phyloP scores from a whole-genome alignment of 2,797 vertebrate genomes.

The Hipposideros larvatus region DNA sequence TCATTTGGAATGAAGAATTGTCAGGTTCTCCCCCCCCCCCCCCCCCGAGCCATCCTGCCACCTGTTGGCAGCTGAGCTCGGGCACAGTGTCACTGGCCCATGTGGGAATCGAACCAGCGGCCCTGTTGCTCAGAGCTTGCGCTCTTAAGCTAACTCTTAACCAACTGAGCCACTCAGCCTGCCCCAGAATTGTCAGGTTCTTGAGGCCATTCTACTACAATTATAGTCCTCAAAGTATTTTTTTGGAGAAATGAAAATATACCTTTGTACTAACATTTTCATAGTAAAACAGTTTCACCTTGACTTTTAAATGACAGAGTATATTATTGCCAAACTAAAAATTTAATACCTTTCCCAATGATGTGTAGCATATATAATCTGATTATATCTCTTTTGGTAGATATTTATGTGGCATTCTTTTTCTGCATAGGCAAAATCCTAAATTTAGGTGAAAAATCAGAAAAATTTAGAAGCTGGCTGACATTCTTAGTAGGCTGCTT shows the following conservation, averaged over 20 bases:
- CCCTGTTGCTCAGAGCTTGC: too few species aligned
- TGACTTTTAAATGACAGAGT: conserved; percentile 66
- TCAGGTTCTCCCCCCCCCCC: not conserved
- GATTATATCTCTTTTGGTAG: conserved; percentile 16
- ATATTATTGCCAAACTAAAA: conserved; percentile 47
- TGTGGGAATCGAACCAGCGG: too few species aligned
- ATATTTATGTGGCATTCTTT: conserved; percentile 36
- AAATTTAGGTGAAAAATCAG: conserved; percentile 57
- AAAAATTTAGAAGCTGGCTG: conserved; percentile 62
- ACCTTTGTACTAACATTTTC: not conserved
- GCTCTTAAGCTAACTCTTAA: too few species aligned
- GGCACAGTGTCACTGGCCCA: too few species aligned
- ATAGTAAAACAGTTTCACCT: conserved; percentile 3
- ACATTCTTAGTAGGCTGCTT: conserved; percentile 46
- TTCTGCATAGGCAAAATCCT: conserved; percentile 34
- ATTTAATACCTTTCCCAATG: not conserved
- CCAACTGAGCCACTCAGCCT: too few species aligned
- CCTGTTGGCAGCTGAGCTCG: too few species aligned
- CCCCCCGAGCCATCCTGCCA: too few species aligned
- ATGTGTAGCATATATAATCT: not conserved
- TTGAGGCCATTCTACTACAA: not conserved
- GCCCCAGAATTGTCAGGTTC: not conserved
- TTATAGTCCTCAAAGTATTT: not conserved
- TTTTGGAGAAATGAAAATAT: conserved; percentile 24
- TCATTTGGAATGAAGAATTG: conserved; percentile 25